These are phyloP conservation scores for Daboia siamensis DNA, from an alignment of 2,113 vertebrate genomes.

Conservation along the genomic window DNA sequence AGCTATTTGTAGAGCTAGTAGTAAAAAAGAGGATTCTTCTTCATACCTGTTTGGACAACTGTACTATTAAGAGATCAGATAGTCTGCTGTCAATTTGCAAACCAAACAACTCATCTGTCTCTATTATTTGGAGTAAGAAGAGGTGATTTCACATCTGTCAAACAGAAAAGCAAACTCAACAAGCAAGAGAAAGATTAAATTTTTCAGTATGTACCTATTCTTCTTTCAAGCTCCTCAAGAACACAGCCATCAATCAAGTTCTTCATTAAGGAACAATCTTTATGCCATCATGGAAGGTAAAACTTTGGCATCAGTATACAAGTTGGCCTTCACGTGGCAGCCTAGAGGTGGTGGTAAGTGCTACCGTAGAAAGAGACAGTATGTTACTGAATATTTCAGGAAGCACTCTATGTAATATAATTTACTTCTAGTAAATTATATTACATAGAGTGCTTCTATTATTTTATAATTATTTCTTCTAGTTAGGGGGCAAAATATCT, in stretches of 20 bases:
- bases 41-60: not conserved
- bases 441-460: not conserved
- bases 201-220: constrained; percentile 36
- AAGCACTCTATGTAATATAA: not conserved
- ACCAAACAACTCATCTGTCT: not conserved
- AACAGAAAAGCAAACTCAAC: constrained; percentile 16
- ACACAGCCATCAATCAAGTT: not conserved
- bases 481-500: not conserved
- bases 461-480: not conserved
- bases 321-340: constrained; percentile 17
- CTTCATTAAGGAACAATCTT: constrained; percentile 3
- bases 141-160: constrained; percentile 3
- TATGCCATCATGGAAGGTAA: constrained; percentile 16
- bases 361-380: not conserved
- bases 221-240: constrained; percentile 18
- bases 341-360: not conserved
- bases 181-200: constrained; percentile 4
- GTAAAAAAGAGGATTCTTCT: not conserved
- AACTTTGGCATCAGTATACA: constrained; percentile 21
- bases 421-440: not conserved
- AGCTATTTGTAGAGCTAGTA: not conserved
- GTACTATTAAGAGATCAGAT: not conserved
- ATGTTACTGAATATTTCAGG: not conserved
- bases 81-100: not conserved
- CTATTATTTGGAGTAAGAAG: constrained; percentile 8